Percentiles rank a stretch among this genome's conserved stretches.
These are phyloP conservation scores for Spicauda simplicius DNA, from an alignment of 2,888 invertebrate genomes.

Conservation along the genomic window DNA sequence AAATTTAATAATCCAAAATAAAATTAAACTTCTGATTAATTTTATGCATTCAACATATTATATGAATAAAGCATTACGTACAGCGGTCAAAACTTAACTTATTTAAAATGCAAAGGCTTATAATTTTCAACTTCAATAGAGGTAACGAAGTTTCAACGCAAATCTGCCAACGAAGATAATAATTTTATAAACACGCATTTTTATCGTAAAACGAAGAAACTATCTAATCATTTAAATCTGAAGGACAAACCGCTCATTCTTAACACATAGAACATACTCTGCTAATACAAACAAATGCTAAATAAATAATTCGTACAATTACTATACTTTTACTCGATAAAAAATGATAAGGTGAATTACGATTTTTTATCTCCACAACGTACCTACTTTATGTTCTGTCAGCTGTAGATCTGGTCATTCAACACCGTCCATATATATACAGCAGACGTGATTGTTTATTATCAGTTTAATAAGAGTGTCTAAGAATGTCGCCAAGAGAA, in stretches of 20 bases:
- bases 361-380: slow-evolving; percentile 12
- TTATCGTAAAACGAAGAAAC: too few species aligned
- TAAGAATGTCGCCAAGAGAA: slow-evolving; percentile 19
- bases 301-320: neutral
- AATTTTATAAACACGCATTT: too few species aligned
- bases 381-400: neutral
- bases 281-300: slow-evolving; percentile 2
- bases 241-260: neutral
- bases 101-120: too few species aligned
- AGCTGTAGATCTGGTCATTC: slow-evolving; percentile 11
- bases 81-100: too few species aligned
- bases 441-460: slow-evolving; percentile 8
- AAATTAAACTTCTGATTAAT: too few species aligned
- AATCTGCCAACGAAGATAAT: too few species aligned
- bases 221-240: too few species aligned
- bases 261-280: neutral
- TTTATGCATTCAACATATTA: too few species aligned
- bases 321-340: slow-evolving; percentile 5
- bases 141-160: too few species aligned
- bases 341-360: slow-evolving; percentile 13
- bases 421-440: slow-evolving; percentile 10
- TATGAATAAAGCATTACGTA: too few species aligned
- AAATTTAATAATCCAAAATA: too few species aligned
- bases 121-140: too few species aligned
- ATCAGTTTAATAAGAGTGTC: neutral